Evolutionary conservation across 2,888 invertebrate genomes (phyloP).

Genomic region (Galerucella pusilla): DNA sequence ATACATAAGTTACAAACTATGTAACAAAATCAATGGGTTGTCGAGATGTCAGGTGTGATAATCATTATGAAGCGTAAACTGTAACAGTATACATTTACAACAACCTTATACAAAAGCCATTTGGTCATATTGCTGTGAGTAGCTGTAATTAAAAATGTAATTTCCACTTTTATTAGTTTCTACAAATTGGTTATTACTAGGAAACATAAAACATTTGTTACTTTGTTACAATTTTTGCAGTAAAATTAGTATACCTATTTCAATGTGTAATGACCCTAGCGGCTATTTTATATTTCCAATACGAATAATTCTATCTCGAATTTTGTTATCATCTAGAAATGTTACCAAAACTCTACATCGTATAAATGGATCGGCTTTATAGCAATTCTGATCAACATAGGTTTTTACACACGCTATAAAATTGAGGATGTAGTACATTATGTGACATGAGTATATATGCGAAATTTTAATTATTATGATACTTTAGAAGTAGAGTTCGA

Average conservation of each 20-base stretch:
- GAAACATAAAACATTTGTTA: constrained; percentile 43
- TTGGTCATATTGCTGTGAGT: constrained; percentile 53
- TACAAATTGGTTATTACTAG: constrained; percentile 54
- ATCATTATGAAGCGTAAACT: constrained; percentile 14
- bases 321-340: not conserved
- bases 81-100: constrained; percentile 31
- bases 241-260: constrained; percentile 12
- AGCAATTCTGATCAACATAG: not conserved
- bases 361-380: not conserved
- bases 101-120: constrained; percentile 45
- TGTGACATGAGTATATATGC: no score
- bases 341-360: not conserved
- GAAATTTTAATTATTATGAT: no score
- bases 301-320: constrained; percentile 6
- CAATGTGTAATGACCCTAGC: not conserved
- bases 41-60: not conserved
- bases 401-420: not conserved
- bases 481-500: no score
- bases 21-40: not conserved
- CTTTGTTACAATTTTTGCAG: constrained; percentile 42
- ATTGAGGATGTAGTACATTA: not conserved
- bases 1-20: not conserved
- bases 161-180: constrained; percentile 58
- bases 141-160: constrained; percentile 59
- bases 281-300: constrained; percentile 16